These are phyloP conservation scores for Margaritifera margaritifera DNA, from an alignment of 2,888 invertebrate species.

Conservation along the genomic window DNA sequence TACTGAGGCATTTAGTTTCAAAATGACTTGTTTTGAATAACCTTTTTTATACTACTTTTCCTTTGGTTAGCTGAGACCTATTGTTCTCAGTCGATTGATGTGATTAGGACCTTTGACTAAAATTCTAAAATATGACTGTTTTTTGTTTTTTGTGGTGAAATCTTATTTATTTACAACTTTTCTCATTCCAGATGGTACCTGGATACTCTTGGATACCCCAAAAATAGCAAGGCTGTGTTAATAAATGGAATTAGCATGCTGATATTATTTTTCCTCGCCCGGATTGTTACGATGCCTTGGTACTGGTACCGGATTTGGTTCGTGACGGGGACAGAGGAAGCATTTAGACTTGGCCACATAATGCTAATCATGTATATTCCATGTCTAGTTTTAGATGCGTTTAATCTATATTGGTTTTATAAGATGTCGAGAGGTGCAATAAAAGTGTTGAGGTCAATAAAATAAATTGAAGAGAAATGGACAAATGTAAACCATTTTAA, in stretches of 20 bases:
- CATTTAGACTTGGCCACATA: slow-evolving; percentile 63
- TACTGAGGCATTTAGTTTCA: no score
- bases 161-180: slow-evolving; percentile 4
- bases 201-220: slow-evolving; percentile 57
- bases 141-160: no score
- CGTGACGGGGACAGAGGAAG: slow-evolving; percentile 62
- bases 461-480: no score
- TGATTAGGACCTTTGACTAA: no score
- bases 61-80: no score
- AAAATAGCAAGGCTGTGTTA: slow-evolving; percentile 56
- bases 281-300: slow-evolving; percentile 66
- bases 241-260: slow-evolving; percentile 70
- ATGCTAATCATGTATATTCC: slow-evolving; percentile 66
- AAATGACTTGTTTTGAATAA: no score
- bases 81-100: no score
- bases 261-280: slow-evolving; percentile 65
- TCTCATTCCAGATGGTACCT: slow-evolving; percentile 67
- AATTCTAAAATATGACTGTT: no score
- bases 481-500: no score
- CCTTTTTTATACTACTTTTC: no score
- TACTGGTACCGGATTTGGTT: slow-evolving; percentile 69
- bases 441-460: slow-evolving; percentile 44
- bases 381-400: slow-evolving; percentile 65
- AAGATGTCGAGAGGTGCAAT: slow-evolving; percentile 63
- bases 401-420: slow-evolving; percentile 70